Percentiles rank a stretch among this genome's conserved stretches.
These are phyloP conservation scores for Psittacula echo DNA, from an alignment of 2,797 vertebrate genomes.

Conservation along the genomic window DNA sequence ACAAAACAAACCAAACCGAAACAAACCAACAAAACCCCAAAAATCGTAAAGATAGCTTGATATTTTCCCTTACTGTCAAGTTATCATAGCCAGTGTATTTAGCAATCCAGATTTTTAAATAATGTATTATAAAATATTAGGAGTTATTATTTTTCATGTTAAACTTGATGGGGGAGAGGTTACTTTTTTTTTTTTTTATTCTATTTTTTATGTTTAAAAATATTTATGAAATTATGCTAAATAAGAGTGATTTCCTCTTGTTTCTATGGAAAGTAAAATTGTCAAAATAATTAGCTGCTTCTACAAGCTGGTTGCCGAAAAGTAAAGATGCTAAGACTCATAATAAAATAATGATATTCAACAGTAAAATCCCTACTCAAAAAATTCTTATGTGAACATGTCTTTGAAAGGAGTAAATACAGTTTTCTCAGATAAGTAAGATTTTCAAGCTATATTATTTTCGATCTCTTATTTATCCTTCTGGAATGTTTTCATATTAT, in stretches of 20 bases:
- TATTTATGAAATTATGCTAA: not conserved
- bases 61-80: not conserved
- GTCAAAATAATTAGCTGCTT: not conserved
- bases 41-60: not conserved
- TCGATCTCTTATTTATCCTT: not conserved
- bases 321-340: not conserved
- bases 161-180: accelerated
- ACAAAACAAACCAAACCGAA: not conserved
- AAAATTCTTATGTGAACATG: not conserved
- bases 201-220: not conserved
- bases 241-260: not conserved
- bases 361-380: not conserved
- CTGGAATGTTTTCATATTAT: not conserved
- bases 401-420: not conserved
- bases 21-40: not conserved
- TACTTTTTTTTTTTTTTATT: accelerated
- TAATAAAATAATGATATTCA: not conserved
- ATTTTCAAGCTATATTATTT: not conserved
- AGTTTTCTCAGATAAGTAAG: not conserved
- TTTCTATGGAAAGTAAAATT: not conserved
- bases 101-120: not conserved
- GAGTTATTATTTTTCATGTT: not conserved
- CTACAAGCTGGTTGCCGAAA: not conserved
- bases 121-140: not conserved
- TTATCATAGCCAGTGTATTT: not conserved